A percentile compares a stretch with the other conserved stretches of the same genome.
These are phyloP conservation scores for Himantopus leucocephalus DNA, from an alignment of 2,113 vertebrate species.

Conservation along the genomic window DNA sequence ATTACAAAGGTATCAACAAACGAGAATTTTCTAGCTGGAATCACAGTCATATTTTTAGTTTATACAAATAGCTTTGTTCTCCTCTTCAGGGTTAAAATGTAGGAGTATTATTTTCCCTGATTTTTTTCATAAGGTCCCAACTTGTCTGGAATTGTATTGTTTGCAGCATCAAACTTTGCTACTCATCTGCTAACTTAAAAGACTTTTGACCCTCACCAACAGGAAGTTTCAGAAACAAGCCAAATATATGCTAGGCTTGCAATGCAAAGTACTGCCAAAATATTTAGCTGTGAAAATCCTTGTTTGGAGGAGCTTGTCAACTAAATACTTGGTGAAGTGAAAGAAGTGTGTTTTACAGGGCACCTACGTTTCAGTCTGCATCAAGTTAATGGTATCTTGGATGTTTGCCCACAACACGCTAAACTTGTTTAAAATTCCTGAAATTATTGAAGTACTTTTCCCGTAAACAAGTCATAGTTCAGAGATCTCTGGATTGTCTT, in stretches of 20 bases:
- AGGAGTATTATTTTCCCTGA: not conserved
- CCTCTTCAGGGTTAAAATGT: not conserved
- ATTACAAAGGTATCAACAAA: not conserved
- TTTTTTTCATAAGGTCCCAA: not conserved
- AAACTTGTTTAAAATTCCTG: slow-evolving; percentile 52
- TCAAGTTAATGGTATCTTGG: slow-evolving; percentile 8
- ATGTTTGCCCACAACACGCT: not conserved
- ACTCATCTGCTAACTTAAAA: not conserved
- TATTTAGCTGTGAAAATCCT: slow-evolving; percentile 6
- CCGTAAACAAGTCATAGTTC: not conserved
- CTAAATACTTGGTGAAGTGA: not conserved
- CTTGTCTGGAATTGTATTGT: not conserved
- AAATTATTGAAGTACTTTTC: slow-evolving; percentile 10
- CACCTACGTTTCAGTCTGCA: not conserved
- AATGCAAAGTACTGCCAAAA: not conserved
- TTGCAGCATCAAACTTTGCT: not conserved
- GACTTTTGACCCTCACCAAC: not conserved
- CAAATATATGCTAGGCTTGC: not conserved
- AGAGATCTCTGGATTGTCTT: slow-evolving; percentile 15
- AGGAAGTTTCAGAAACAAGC: not conserved
- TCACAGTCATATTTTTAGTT: not conserved
- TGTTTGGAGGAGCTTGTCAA: slow-evolving; percentile 12
- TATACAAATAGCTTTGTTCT: not conserved
- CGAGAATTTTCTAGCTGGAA: not conserved
- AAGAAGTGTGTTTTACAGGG: slow-evolving; percentile 15